Evolutionary conservation across 92 coral and sea anemone genomes (phyloP), one percentile per base, ranked within the genome.

Genomic region (Zoanthus sociatus): DNA sequence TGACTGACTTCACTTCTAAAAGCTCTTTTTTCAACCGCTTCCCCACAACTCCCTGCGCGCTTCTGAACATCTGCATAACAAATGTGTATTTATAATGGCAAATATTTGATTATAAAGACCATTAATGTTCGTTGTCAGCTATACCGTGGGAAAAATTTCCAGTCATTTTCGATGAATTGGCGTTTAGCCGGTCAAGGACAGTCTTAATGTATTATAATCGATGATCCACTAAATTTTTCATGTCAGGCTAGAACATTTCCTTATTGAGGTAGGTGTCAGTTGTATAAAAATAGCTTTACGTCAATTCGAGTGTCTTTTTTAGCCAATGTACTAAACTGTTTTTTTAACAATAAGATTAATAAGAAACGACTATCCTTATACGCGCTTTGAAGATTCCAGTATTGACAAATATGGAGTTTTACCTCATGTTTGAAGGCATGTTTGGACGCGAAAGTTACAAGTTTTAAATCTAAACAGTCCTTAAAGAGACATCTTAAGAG

Each of bases 11-110:
- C n/a, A 66, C 73, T 81, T 64, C 45, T 64, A 26, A 26, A 66
- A 81, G 61, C 74, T 20, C 33, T 67, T 63, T 81, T 81, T 45
- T 64, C 85, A 55, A 60, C 75, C 75, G 66, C 66, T 81, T 51
- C 75, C 45, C 33, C 16, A 51, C 18, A 15, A 33, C 14, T 68
- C 73, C 47, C 32, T 32, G 50, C 42, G 54, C 72, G 53, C 64
- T 15, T 50, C 45, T 18, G 56, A 0, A 66, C 85, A 81, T 81
- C 85, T 81, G 85, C 74, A 81, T 81, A 81, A 81, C 85, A 81
- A 81, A 81, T n/a, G n/a, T 81, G 85, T 18, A 58, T n/a, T 46
- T 78, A 60, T 72, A 14, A 31, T 66, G 58, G 85, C 61, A 45
- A 67, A 64, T 79, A 66, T 79, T 79, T 79, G 58, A 54, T 61